phyloP scores from a whole-genome alignment of 2,888 invertebrate species.

The Tipula confusa region DNA sequence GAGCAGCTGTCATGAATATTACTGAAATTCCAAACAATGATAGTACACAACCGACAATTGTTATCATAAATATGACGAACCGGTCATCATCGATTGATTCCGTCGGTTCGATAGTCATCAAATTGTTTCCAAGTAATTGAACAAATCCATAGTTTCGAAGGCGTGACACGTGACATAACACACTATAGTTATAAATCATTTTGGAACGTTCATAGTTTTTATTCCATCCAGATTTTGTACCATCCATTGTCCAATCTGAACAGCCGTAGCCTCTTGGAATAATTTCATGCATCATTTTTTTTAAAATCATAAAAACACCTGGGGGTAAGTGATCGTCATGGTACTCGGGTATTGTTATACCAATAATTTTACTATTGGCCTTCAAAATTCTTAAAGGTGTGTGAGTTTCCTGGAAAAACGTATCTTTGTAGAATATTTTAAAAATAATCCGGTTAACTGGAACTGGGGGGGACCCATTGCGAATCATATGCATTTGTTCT shows the following conservation, averaged over 20 bases:
- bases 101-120: neutral
- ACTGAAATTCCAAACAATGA: neutral
- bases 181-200: neutral
- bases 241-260: neutral
- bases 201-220: neutral
- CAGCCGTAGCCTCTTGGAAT: neutral
- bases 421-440: neutral
- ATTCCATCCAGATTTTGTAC: neutral
- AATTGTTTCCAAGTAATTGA: neutral
- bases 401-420: neutral
- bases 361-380: neutral
- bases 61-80: neutral
- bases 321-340: neutral
- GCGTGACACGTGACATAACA: neutral
- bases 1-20: neutral
- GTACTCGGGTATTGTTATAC: neutral
- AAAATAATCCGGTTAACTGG: neutral
- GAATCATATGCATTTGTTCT: neutral
- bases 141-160: neutral
- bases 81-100: neutral
- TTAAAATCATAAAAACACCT: neutral
- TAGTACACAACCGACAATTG: neutral
- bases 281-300: neutral
- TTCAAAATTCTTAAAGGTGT: neutral
- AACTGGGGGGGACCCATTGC: neutral